phyloP scores from a whole-genome alignment of 2,888 invertebrate genomes.

The Megamerina dolium region DNA sequence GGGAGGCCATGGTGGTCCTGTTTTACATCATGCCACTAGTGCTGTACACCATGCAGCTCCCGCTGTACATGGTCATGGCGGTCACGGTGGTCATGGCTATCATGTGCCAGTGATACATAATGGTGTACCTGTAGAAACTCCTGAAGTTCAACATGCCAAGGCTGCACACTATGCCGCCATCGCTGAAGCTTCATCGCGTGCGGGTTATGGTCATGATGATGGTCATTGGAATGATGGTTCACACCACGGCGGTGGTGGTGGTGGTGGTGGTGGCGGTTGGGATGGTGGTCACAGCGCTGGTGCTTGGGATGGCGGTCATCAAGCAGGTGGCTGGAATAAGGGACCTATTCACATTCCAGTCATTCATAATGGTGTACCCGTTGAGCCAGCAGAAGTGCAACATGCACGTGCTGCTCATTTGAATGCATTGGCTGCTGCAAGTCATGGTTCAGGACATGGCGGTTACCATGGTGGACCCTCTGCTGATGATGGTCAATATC shows the following conservation, averaged over 20 bases:
- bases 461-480: conserved; percentile 28
- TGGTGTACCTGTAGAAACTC: conserved; percentile 52
- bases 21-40: conserved; percentile 49
- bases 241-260: conserved; percentile 30
- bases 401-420: conserved; percentile 49
- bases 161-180: conserved; percentile 47
- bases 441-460: conserved; percentile 33
- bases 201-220: conserved; percentile 24
- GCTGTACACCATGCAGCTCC: conserved; percentile 50
- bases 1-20: conserved; percentile 39
- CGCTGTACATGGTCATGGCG: conserved; percentile 38
- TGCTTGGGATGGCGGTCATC: conserved; percentile 20
- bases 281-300: conserved; percentile 20
- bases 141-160: conserved; percentile 51
- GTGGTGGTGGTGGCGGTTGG: conserved; percentile 27
- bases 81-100: conserved; percentile 34
- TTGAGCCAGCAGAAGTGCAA: conserved; percentile 53
- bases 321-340: conserved; percentile 38
- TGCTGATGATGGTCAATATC: conserved; percentile 42
- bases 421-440: conserved; percentile 45
- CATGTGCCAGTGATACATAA: conserved; percentile 49
- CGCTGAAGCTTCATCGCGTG: conserved; percentile 36
- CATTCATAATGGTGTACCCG: conserved; percentile 51
- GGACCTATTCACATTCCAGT: conserved; percentile 50
- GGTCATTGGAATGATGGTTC: conserved; percentile 30